Evolutionary conservation across 1,140 invertebrate genomes (phyloP).

Genomic region (Bemisia tabaci): DNA sequence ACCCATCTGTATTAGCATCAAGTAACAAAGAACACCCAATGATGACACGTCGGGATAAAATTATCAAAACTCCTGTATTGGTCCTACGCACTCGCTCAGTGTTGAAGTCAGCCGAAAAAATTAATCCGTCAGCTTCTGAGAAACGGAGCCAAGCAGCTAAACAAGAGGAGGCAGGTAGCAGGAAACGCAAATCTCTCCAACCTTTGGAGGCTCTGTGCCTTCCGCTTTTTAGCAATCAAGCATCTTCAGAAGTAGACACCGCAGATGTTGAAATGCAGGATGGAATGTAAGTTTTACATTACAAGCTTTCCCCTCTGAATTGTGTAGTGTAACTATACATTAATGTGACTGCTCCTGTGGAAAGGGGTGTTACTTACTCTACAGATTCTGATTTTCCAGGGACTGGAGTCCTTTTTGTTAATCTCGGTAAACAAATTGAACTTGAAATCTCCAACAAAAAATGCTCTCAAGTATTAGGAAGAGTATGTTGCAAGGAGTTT

Average conservation of each 20-base stretch:
- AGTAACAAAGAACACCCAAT: slow-evolving; percentile 9
- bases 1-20: background rate
- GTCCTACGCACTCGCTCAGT: slow-evolving; percentile 6
- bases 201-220: slow-evolving; percentile 3
- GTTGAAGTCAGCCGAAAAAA: background rate
- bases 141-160: background rate
- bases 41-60: slow-evolving; percentile 7
- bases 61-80: slow-evolving; percentile 6
- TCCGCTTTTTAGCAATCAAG: slow-evolving; percentile 8
- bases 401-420: too few relatives aligned
- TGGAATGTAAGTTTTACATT: slow-evolving; percentile 24
- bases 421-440: too few relatives aligned
- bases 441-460: too few relatives aligned
- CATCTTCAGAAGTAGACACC: slow-evolving; percentile 5
- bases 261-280: background rate
- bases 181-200: background rate
- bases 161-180: background rate
- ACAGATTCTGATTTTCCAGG: too few relatives aligned
- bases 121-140: background rate
- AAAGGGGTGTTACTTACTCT: too few relatives aligned
- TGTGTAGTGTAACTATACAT: too few relatives aligned
- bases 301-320: too few relatives aligned
- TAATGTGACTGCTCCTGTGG: too few relatives aligned
- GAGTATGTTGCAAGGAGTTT: too few relatives aligned
- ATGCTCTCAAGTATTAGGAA: too few relatives aligned